Evolutionary conservation across 2,888 invertebrate species (phyloP), one percentile per base, ranked within the genome.

Genomic region (Camptogramma bilineatum): DNA sequence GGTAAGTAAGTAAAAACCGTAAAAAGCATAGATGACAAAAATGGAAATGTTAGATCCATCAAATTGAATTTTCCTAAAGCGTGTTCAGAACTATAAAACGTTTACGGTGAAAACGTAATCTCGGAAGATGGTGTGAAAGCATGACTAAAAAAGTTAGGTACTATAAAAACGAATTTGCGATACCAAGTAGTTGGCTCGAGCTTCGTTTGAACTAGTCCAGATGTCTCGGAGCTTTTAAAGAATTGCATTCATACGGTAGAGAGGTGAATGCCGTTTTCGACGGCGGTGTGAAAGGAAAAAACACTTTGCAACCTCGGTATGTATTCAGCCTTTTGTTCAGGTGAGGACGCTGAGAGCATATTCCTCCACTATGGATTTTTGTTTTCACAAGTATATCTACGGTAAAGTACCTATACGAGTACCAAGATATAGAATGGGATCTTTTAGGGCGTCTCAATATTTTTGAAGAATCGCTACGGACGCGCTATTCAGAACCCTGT

Each of bases 291-390:
- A 85, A 85, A 82, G 78, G 80, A 81, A 81, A 83, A 84, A 83
- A 83, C 74, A 77, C 80, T 83, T 78, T 73, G 79, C 77, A 75
- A 80, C 79, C 80, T 81, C 83, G 80, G 75, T 75, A 75, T 79
- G 78, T 81, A 82, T 86, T 82, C 86, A 83, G 75, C 72, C 81
- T 78, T 87, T 90, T 90, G 87, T 90, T 85, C 80, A 67, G 46
- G 62, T 69, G 75, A 76, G 77, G 74, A 79, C 78, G 75, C 76
- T 75, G 80, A 81, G 83, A 76, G 81, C 76, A 72, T 61, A 65
- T 65, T 72, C 67, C 71, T 64, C 52, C 46, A 63, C 54, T 57
- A 55, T 39, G 46, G 62, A 51, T 63, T 52, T 54, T 39, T 39
- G 34, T 39, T 39, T 13, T 13, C 34, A 13, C 55, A 53, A 61